phyloP scores from a whole-genome alignment of 2,113 vertebrate species.

The Speoplatyrhinus poulsoni region DNA sequence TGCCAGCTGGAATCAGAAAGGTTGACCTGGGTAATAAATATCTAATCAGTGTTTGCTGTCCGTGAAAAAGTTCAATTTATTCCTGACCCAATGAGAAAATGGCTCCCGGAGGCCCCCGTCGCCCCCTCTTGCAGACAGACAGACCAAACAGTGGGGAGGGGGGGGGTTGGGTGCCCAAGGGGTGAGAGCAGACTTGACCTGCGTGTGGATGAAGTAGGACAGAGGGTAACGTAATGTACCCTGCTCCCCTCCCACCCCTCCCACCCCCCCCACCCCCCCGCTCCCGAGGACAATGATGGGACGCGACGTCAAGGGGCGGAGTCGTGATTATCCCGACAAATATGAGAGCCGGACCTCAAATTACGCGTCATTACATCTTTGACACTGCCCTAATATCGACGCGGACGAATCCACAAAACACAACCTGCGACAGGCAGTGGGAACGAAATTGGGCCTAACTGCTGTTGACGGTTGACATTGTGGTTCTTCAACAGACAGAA shows the following conservation, averaged over 20 bases:
- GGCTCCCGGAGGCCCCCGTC: slow-evolving; percentile 56
- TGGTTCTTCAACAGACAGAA: too few species aligned
- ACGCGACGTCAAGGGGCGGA: slow-evolving; percentile 63
- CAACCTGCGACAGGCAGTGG: slow-evolving; percentile 30
- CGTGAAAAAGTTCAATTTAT: slow-evolving; percentile 79
- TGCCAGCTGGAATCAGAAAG: slow-evolving; percentile 73
- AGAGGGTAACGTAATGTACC: slow-evolving; percentile 41
- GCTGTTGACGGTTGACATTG: too few species aligned
- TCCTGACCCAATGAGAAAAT: slow-evolving; percentile 74
- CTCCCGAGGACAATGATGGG: slow-evolving; percentile 43
- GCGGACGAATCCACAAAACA: slow-evolving; percentile 53
- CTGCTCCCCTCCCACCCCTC: too few species aligned
- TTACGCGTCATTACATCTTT: slow-evolving; percentile 71
- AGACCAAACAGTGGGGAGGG: slow-evolving; percentile 48
- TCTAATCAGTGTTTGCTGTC: slow-evolving; percentile 77
- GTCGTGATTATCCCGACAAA: not conserved
- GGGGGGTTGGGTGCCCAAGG: too few species aligned
- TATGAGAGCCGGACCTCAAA: slow-evolving; percentile 26
- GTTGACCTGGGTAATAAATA: slow-evolving; percentile 78
- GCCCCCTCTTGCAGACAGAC: slow-evolving; percentile 60
- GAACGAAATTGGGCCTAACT: too few species aligned
- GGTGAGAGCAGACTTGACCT: slow-evolving; percentile 48
- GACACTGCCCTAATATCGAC: slow-evolving; percentile 64
- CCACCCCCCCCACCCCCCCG: too few species aligned
- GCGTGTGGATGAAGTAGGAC: slow-evolving; percentile 60